Evolutionary conservation across 1,140 invertebrate genomes (phyloP), one percentile per base, ranked within the genome.

Genomic region (Berghia stephanieae): DNA sequence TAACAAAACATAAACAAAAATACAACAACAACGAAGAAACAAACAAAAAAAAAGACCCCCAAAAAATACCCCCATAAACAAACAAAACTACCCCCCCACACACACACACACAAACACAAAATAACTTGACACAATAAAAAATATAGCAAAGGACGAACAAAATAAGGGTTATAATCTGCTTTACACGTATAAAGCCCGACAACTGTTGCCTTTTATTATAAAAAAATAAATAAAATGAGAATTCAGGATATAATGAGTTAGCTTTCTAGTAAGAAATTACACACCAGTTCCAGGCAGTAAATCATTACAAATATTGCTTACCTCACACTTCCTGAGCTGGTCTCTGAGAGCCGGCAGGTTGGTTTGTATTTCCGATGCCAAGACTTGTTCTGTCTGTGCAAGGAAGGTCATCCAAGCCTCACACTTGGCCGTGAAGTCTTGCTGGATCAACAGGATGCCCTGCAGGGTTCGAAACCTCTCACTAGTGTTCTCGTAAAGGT

Each of bases 321-420:
- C 87, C 84, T 88, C 82, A 84, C 81, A 86, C 67, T 82, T 84
- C 72, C 78, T 85, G 55, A 87, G 85, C 66, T 88, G 87, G 3
- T 83, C 83, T 3, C 82, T 43, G 1, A 89, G 82, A 24, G 84
- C 84, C 42, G 79, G 55, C 3, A 88, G 79, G 77, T 85, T 87
- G 2, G 86, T 85, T 46, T 81, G 82, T 36, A 88, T 83, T 49
- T 86, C 84, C 24, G 76, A 77, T 1, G 87, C 78, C 21, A 89
- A 79, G 43, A 84, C 83, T 21, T 83, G 75, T 66, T 89, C 86
- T 10, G 83, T 84, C 52, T 84, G 79, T n/a, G 84, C 83, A 27
- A 89, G 74, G 82, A 88, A 87, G 0, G 82, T 83, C 85, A 87
- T 85, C 88, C 88, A 89, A 10, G 80, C 79, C 27, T 87, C 82